Evolutionary conservation across 2,797 vertebrate species (phyloP), one percentile per base, ranked within the genome.

Genomic region (Scleropages formosus): DNA sequence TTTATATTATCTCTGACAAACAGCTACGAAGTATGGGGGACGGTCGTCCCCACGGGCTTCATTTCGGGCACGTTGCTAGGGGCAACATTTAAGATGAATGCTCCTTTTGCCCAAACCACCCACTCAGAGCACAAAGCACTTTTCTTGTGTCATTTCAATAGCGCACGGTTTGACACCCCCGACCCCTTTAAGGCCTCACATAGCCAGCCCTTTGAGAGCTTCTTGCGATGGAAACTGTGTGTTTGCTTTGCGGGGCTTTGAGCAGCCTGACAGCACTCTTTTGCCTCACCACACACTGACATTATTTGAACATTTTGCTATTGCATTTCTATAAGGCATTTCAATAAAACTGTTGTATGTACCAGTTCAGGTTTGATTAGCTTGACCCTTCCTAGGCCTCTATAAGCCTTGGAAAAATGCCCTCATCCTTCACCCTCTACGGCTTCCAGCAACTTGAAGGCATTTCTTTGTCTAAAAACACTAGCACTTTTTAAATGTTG

Each of bases 1-100:
- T 70, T 78, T 66, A 64, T 69, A 64, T 80, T 85, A 85, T 83
- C 79, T 80, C 79, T 72, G 77, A 69, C 72, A 85, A 82, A 83
- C 82, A 79, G 78, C 53, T 61, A 31, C 46, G 7, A 73, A 73
- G 64, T 62, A 73, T 67, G 39, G 22, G 64, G 63, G n/a, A 73
- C 49, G 74, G 44, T 24, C 4, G 27, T 71, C 73, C 49, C 77
- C 16, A 20, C 9, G 26, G 59, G 31, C 39, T 72, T 71, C 78
- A 76, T 65, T 72, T 74, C 46, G 66, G 68, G 75, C 73, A 80
- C 56, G 75, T 73, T 73, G 77, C 79, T 74, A 44, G 20, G 63
- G 78, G 75, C 65, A 70, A 65, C 47, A 13, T 76, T 80, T 79
- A 79, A 79, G 78, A 81, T 78, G 61, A 80, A 81, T 76, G 72